Base-by-base conservation (phyloP, 2,113 vertebrate genomes). In the Megalops atlanticus region DNA sequence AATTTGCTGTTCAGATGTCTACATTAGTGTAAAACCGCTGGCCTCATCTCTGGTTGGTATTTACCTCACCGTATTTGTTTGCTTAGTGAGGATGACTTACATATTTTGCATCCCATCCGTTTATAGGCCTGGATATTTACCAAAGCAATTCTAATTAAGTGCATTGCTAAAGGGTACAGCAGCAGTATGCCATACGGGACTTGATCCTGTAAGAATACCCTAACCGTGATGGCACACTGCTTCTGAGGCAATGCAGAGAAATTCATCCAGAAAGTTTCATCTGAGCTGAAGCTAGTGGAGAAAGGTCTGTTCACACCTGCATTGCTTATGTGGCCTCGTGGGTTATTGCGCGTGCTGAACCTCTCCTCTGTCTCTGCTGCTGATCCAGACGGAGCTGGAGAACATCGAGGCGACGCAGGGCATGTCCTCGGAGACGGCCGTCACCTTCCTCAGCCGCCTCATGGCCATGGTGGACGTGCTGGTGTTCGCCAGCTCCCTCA, bases 391-490 rank as follows among this genome's bases (percentile, higher is more conserved):
- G 79, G 98, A 99, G 91, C 81, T 99, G 93, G 98, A 99, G 92
- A 99, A 96, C 88, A 98, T 99, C 69, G 98, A 99, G 94, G 96
- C 98, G 76, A 98, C 98, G 0, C 98, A 99, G 93, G 98, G 98
- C 86, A 99, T 99, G 98, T 99, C 98, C 0, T 97, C 97, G 35
- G 98, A 99, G 92, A 99, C 97, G 14, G 98, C 98, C 0, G 98
- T 99, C 83, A 98, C 97, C 24, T 99, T 99, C 90, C 96, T 99
- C 82, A 97, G 96, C 83, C 95, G 98, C 27, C 94, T 99, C 87
- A 99, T 99, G 98, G 97, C 98, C 79, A 99, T 99, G 98, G 98
- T 99, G 80, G 98, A 99, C 81, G 98, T 99, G 0, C 92, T 99
- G 80, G 98, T 99, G 72, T 99, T 99, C 78, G 98, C 98, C 92